phyloP scores from a whole-genome alignment of 2,113 vertebrate genomes.

The Erythrocercus mccallii region DNA sequence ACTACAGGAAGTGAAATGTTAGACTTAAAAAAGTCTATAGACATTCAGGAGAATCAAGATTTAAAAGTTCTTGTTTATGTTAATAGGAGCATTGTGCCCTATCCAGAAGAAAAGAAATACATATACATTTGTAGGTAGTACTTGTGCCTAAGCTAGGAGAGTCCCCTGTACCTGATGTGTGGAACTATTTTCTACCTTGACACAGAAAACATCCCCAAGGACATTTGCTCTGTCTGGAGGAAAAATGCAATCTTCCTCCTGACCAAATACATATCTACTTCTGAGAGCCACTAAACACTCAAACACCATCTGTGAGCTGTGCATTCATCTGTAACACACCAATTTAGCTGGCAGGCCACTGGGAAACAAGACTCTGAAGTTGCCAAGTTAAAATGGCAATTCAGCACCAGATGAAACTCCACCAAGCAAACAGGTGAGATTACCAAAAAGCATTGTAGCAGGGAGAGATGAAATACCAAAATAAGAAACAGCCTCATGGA shows the following conservation, averaged over 20 bases:
- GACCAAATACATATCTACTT: constrained; percentile 52
- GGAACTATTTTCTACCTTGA: constrained; percentile 22
- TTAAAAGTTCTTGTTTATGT: background rate
- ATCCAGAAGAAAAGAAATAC: background rate
- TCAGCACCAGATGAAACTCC: background rate
- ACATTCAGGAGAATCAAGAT: background rate
- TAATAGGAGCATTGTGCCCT: background rate
- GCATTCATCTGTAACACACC: constrained; percentile 56
- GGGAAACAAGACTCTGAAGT: constrained; percentile 26
- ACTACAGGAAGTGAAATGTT: background rate
- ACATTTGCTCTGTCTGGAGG: constrained; percentile 57
- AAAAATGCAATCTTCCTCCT: constrained; percentile 55
- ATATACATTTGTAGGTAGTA: background rate
- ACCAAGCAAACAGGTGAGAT: constrained; percentile 2
- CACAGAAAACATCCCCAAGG: constrained; percentile 60
- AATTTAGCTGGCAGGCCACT: constrained; percentile 59
- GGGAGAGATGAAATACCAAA: background rate
- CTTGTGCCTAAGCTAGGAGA: background rate
- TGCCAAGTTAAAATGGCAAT: constrained; percentile 50
- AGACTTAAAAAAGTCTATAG: background rate
- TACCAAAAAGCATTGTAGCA: background rate
- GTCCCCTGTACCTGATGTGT: background rate
- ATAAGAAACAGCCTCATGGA: background rate
- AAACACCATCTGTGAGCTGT: constrained; percentile 57
- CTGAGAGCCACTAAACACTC: constrained; percentile 57